A percentile compares a stretch with the other conserved stretches of the same genome.
Evolutionary conservation across 2,888 invertebrate species (phyloP).

Genomic region (Drosophila stalkeri): DNA sequence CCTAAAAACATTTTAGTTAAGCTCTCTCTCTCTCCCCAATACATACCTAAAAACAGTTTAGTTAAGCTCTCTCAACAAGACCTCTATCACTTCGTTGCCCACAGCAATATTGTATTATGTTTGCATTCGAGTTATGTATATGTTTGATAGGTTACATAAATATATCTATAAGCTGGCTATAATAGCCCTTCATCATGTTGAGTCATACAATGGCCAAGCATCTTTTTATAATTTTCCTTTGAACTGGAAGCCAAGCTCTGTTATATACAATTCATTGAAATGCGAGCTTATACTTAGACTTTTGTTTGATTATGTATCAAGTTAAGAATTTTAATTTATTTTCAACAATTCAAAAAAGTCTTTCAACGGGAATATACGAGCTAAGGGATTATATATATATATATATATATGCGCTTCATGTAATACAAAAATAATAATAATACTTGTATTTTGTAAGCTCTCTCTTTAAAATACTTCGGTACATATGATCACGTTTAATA

Average conservation of each 20-base stretch:
- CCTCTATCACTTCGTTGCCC: conserved; percentile 41
- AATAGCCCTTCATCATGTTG: conserved; percentile 7
- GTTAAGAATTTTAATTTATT: background rate
- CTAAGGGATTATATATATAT: background rate
- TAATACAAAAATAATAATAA: background rate
- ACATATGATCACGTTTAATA: background rate
- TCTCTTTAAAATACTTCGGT: conserved; percentile 4
- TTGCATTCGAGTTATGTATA: background rate
- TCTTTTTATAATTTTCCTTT: conserved; percentile 14
- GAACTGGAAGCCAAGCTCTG: background rate
- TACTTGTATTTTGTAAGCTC: conserved; percentile 6
- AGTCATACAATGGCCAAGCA: conserved; percentile 30
- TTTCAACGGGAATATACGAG: background rate
- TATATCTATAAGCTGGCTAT: conserved; percentile 15
- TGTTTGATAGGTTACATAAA: background rate
- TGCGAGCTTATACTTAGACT: background rate
- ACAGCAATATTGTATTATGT: conserved; percentile 19
- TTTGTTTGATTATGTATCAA: background rate
- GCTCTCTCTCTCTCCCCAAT: no score
- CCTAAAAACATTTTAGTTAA: conserved; percentile 14
- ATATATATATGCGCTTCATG: background rate
- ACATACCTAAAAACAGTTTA: conserved; percentile 8
- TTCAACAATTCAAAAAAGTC: background rate
- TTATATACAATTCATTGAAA: background rate
- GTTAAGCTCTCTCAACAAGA: conserved; percentile 22